These are phyloP conservation scores for Hystrix brachyura DNA, from an alignment of 2,113 vertebrate species.

Conservation along the genomic window DNA sequence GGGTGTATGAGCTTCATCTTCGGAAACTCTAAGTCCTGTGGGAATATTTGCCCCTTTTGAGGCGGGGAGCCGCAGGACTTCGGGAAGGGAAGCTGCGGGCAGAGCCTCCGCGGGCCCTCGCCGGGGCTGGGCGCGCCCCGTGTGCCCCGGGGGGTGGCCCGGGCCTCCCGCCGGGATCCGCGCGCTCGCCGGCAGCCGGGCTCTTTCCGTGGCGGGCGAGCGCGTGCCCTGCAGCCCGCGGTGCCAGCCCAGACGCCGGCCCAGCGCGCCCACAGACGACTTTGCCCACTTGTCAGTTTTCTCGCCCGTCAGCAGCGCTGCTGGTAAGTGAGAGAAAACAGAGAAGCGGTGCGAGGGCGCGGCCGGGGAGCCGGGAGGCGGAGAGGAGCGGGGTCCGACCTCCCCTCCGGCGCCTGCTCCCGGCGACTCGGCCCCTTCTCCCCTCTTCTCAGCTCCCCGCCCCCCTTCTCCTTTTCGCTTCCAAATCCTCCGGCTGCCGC, in stretches of 20 bases:
- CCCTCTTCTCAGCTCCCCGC: neutral
- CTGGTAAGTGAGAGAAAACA: constrained; percentile 80
- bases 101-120: neutral
- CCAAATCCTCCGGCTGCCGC: constrained; percentile 8
- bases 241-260: constrained; percentile 65
- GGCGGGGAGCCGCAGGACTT: neutral
- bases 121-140: neutral
- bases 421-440: neutral
- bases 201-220: neutral
- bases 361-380: neutral
- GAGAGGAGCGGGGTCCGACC: neutral
- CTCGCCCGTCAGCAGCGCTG: constrained; percentile 75
- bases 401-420: fast-evolving
- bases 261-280: constrained; percentile 73
- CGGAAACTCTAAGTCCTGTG: neutral
- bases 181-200: neutral
- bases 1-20: neutral
- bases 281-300: constrained; percentile 84
- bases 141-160: too few species aligned
- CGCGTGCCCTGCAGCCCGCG: neutral
- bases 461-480: neutral
- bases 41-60: neutral
- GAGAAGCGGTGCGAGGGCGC: neutral
- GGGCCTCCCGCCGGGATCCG: too few species aligned
- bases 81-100: neutral